Conservation (phyloP, 1,140 invertebrate genomes). For the Thalassaphorura encarpata region DNA sequence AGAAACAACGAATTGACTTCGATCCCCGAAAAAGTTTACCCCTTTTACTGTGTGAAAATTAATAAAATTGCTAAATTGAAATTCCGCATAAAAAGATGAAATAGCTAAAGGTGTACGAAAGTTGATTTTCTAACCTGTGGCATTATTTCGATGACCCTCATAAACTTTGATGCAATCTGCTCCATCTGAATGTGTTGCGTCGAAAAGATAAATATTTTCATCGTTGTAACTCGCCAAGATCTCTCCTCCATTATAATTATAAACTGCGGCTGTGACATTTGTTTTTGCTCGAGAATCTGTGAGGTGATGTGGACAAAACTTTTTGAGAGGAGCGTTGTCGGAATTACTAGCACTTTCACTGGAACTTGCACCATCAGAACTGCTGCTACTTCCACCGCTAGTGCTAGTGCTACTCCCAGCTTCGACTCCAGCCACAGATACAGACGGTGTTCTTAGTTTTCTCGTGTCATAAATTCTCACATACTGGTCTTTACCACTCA, state of each 20-base stretch:
- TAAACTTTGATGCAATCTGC: constrained; percentile 63
- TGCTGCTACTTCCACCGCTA: neutral
- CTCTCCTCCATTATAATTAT: constrained; percentile 82
- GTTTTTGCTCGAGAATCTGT: constrained; percentile 36
- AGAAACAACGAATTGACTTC: constrained; percentile 80
- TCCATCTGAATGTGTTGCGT: constrained; percentile 48
- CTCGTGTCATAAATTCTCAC: constrained; percentile 59
- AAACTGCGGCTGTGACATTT: constrained; percentile 77
- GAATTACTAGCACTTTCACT: neutral
- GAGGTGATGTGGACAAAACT: constrained; percentile 48
- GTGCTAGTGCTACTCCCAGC: neutral
- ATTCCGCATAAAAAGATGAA: neutral
- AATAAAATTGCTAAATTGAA: neutral
- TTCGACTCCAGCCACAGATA: constrained; percentile 24
- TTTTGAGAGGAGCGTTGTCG: constrained; percentile 40
- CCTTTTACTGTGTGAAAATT: constrained; percentile 65
- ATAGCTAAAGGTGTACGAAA: neutral
- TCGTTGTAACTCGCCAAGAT: constrained; percentile 87
- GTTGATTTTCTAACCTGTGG: constrained; percentile 44
- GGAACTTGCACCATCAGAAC: neutral
- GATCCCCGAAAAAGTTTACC: constrained; percentile 85
- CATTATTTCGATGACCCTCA: constrained; percentile 63
- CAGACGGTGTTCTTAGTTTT: constrained; percentile 36
- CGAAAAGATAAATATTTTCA: constrained; percentile 85
- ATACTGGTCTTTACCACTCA: constrained; percentile 57